Evolutionary conservation across 1,140 invertebrate genomes (phyloP).

Genomic region (Scaptomyza hsui): DNA sequence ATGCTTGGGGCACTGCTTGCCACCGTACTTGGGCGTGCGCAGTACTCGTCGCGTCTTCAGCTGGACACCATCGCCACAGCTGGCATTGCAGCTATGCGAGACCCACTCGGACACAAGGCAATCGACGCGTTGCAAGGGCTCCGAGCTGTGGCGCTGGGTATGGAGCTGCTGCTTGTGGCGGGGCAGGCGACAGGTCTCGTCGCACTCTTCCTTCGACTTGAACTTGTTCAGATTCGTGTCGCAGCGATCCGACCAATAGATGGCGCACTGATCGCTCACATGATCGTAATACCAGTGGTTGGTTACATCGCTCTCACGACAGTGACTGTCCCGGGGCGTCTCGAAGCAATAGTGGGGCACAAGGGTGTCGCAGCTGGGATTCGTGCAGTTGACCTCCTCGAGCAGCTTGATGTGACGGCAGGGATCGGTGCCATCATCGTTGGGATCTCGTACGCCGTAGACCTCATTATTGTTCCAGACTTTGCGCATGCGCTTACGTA

Average conservation of each 20-base stretch:
- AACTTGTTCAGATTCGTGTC: slow-evolving; percentile 91
- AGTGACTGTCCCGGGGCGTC: slow-evolving; percentile 86
- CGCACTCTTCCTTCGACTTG: slow-evolving; percentile 84
- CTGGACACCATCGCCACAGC: slow-evolving; percentile 86
- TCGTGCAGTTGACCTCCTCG: slow-evolving; percentile 84
- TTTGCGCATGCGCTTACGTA: slow-evolving; percentile 66
- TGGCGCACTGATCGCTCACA: slow-evolving; percentile 86
- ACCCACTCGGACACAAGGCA: slow-evolving; percentile 88
- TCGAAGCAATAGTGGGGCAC: slow-evolving; percentile 77
- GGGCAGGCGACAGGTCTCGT: slow-evolving; percentile 77
- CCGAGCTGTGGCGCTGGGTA: slow-evolving; percentile 54
- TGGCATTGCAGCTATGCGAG: slow-evolving; percentile 87
- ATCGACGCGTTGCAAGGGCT: slow-evolving; percentile 76
- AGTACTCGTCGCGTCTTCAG: slow-evolving; percentile 84
- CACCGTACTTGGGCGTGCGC: slow-evolving; percentile 87
- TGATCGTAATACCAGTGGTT: slow-evolving; percentile 90
- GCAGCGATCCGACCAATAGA: slow-evolving; percentile 92
- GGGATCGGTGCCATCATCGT: slow-evolving; percentile 77
- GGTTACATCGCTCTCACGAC: slow-evolving; percentile 86
- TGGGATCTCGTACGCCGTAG: slow-evolving; percentile 62
- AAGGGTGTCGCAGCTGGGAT: slow-evolving; percentile 85
- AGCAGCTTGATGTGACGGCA: slow-evolving; percentile 79
- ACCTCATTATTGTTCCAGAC: slow-evolving; percentile 82
- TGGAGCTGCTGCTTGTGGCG: slow-evolving; percentile 66
- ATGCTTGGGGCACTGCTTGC: slow-evolving; percentile 88